Conservation (phyloP, 2,113 vertebrate genomes). For the Hemiprocne comata region DNA sequence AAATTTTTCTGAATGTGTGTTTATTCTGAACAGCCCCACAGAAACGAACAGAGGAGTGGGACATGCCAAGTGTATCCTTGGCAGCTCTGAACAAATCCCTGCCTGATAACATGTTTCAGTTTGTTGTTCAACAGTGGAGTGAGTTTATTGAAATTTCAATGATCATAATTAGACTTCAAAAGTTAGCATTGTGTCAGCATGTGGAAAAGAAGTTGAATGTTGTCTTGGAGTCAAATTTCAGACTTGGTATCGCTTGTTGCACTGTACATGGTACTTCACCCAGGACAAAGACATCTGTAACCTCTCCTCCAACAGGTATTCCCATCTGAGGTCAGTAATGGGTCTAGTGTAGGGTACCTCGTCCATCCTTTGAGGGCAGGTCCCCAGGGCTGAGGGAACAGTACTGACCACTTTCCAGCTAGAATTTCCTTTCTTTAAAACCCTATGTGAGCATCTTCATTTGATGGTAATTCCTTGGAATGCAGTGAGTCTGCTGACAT, state of each 20-base stretch:
- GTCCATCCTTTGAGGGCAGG: rapidly evolving
- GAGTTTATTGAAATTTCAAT: conserved; percentile 20
- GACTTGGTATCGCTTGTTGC: neutral
- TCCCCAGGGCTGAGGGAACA: neutral
- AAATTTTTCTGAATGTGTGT: conserved; percentile 1
- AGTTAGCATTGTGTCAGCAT: neutral
- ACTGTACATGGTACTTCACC: neutral
- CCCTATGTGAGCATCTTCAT: neutral
- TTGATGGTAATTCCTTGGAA: neutral
- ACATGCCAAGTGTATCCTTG: conserved; percentile 36
- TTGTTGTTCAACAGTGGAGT: conserved; percentile 27
- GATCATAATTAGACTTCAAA: conserved; percentile 18
- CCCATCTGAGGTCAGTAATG: neutral
- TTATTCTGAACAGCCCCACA: conserved; percentile 34
- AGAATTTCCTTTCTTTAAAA: neutral
- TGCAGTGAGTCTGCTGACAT: neutral
- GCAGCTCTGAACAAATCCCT: conserved; percentile 12
- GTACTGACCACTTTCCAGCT: neutral
- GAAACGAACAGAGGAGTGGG: conserved; percentile 3
- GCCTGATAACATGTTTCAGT: conserved; percentile 26
- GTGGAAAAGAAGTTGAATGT: neutral
- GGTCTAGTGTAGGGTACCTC: neutral
- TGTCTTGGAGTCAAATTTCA: neutral
- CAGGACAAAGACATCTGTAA: neutral
- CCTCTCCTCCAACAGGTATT: neutral